Percentiles rank a stretch among this genome's conserved stretches.
Conservation (phyloP, 2,797 vertebrate genomes). For the Acestrorhynchus altus region DNA sequence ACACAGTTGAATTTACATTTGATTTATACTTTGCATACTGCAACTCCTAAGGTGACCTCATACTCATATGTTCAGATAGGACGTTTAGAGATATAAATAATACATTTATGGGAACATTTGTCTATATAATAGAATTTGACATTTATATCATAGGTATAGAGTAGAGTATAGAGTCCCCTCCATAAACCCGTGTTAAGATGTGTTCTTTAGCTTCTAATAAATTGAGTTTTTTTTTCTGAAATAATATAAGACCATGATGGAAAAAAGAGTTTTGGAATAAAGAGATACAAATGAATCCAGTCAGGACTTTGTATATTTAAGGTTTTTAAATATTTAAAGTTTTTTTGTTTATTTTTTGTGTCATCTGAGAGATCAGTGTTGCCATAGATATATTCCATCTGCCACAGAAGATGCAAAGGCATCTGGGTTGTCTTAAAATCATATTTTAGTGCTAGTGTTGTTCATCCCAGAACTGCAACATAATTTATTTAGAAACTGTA, state of each 20-base stretch:
- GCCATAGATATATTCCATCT: constrained; percentile 3
- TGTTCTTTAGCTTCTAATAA: too few species aligned
- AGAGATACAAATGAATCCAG: neutral
- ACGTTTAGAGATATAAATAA: too few species aligned
- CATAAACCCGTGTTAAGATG: too few species aligned
- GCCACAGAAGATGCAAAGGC: neutral
- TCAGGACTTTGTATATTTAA: neutral
- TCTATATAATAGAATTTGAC: too few species aligned
- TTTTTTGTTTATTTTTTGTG: neutral
- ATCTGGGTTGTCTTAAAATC: neutral
- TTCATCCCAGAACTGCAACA: neutral
- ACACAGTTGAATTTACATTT: too few species aligned
- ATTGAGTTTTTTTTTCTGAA: constrained; percentile 9
- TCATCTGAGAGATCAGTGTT: neutral
- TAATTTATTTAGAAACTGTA: neutral
- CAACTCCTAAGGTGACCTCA: too few species aligned
- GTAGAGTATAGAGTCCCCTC: too few species aligned
- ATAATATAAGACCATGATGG: too few species aligned
- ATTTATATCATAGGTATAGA: neutral
- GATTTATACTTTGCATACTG: too few species aligned
- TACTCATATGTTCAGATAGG: too few species aligned
- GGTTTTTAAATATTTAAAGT: too few species aligned
- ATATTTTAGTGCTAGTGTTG: neutral
- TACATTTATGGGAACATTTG: too few species aligned
- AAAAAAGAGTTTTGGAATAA: neutral